Evolutionary conservation across 2,797 vertebrate species (phyloP), one percentile per base, ranked within the genome.

Genomic region (Spinus olivaceus): DNA sequence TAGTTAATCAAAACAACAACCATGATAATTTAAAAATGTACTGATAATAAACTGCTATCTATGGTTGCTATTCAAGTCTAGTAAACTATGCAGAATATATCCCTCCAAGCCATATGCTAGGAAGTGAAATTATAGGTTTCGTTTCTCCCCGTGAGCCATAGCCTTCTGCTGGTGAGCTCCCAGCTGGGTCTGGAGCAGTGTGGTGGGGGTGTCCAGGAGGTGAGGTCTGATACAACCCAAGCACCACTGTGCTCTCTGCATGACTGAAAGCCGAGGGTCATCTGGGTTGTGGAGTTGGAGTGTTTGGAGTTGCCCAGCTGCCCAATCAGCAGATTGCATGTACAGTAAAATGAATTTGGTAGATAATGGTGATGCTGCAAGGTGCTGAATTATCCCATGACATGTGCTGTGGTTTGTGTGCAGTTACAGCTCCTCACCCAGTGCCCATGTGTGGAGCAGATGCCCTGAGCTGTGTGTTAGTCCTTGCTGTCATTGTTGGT

Each of bases 181-280:
- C 15, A 16, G 7, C 41, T 56, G 27, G 30, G 3, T 33, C 1
- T 3, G 2, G 16, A 23, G 23, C 3, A 5, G 16, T 1, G 2
- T 16, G 27, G 30, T 33, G 51, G 67, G 8, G 22, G 2, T 24
- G 27, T 42, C 65, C 12, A 10, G 20, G 47, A 70, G 41, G 8
- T 51, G 63, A 85, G 22, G 25, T 57, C 41, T 5, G 7, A 4
- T 50, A 20, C 22, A n/a, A 6, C 2, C 2, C 5, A 12, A 35
- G 6, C 28, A 22, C 50, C 14, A 1, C 47, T 2, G 3, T 60
- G 72, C 23, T 44, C 19, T 69, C 47, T 94, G 78, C 6, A 33
- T 39, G 46, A 33, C 33, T 51, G 60, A 30, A 14, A 56, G 1
- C 67, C 14, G 14, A 17, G 23, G 4, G 1, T 57, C n/a, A 17